Evolutionary conservation across 2,888 invertebrate genomes (phyloP), one percentile per base, ranked within the genome.

Genomic region (Steromphala cineraria): DNA sequence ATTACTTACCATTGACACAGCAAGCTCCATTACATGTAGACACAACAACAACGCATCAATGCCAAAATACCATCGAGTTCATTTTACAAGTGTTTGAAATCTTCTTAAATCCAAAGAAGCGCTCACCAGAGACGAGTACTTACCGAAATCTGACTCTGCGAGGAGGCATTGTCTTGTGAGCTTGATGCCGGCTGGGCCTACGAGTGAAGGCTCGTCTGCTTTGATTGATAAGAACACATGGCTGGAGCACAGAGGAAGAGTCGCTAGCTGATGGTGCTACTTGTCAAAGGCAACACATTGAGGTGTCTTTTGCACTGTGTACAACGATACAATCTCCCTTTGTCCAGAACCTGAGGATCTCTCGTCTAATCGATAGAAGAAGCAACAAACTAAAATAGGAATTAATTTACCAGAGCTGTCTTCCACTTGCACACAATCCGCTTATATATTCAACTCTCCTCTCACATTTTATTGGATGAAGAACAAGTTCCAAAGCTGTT

Each of bases 131-230:
- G 46, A 46, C 46, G 46, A 31, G 62, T 62, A 62, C 62, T 62
- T 28, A 62, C 62, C 62, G 62, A 31, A 62, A 62, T 28, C 62
- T 21, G 24, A 62, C 62, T 62, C 62, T 62, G n/a, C 62, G 62
- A 62, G 62, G 62, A 31, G 62, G 62, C 62, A 62, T 62, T 62
- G 62, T 62, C 62, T 24, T 62, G 24, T 62, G 62, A n/a, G 62
- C 28, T 28, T 15, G 62, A 28, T 24, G 28, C 62, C 62, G 62
- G 24, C 62, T 28, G 28, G 46, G 62, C 62, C 62, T 28, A 28
- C 28, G 13, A 62, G 62, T 62, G 62, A 62, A 17, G 62, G 28
- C 24, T 62, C 28, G 62, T 62, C 10, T 62, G 62, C 62, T 24
- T 62, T 62, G 62, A 62, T 62, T 62, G 62, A 62, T 62, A 62